Base-by-base conservation (phyloP, 2,797 vertebrate species). In the Urocyon cinereoargenteus region DNA sequence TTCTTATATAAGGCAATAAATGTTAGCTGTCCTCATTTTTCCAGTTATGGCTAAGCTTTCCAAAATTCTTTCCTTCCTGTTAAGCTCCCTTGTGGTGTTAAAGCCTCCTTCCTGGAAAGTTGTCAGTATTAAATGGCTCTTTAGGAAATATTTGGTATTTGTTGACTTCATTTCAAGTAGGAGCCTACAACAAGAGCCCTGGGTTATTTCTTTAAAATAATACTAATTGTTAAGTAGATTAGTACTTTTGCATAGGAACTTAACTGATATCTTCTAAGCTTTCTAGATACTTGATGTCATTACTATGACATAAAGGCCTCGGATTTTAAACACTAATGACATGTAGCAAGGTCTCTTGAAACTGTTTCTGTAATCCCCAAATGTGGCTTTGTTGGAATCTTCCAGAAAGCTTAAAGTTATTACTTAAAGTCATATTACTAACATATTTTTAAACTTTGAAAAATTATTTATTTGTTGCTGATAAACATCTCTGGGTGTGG, bases 331-430 rank as follows among this genome's bases (percentile, higher is more conserved):
- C 14, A 10, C 45, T 70, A 81, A 53, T 92, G 55, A 86, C 82
- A 91, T 79, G 22, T 90, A 83, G 59, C 90, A 28, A 92, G 10
- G 57, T 68, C 28, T 22, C 9, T 88, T 85, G 68, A 96, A 86
- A 79, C 26, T 34, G 40, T 91, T 53, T 92, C 15, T 92, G 15
- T 72, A 59, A 87, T 97, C 81, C 24, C 57, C n/a, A 87, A 61
- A 77, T 45, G 19, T 21, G 18, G 55, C 24, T 93, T 92, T 92
- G 12, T 73, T 94, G 53, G 16, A 91, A 73, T 72, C 24, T 78
- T 96, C 22, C 91, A 70, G 51, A 92, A 95, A 94, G 18, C 45
- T 92, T 90, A 31, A 88, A 40, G 34, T 79, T 85, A 81, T 8
- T 61, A 31, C 6, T 81, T 34, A 64, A 79, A 87, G 14, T 66